Evolutionary conservation across 2,888 invertebrate species (phyloP).

Genomic region (Scaptomyza caliginosa): DNA sequence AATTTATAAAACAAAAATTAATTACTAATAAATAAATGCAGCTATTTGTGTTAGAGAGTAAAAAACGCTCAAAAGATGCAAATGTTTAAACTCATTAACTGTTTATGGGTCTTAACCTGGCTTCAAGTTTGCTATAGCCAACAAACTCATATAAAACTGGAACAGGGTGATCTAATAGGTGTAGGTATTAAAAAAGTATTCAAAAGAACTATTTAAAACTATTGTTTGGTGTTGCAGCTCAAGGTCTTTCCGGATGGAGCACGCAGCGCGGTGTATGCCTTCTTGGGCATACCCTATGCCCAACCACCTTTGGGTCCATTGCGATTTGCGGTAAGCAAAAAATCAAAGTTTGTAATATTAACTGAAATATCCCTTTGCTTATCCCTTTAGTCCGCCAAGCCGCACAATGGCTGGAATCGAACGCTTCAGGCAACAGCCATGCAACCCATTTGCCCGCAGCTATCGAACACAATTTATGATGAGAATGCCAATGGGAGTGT

Average conservation of each 20-base stretch:
- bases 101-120: conserved; percentile 21
- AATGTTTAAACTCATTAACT: conserved; percentile 4
- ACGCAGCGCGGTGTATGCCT: conserved; percentile 87
- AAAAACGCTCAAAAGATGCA: conserved; percentile 28
- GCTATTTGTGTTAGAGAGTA: conserved; percentile 36
- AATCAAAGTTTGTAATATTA: too few species aligned
- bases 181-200: conserved; percentile 36
- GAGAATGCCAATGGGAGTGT: conserved; percentile 74
- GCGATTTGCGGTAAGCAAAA: conserved; percentile 90
- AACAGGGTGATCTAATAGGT: conserved; percentile 70
- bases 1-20: neutral
- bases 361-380: neutral
- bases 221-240: conserved; percentile 84
- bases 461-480: conserved; percentile 83
- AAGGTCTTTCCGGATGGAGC: conserved; percentile 88
- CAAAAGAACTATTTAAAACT: neutral
- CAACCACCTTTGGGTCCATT: conserved; percentile 89
- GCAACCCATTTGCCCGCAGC: conserved; percentile 89
- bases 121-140: conserved; percentile 43
- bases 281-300: conserved; percentile 92
- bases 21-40: conserved; percentile 1
- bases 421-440: conserved; percentile 89
- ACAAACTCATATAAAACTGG: conserved; percentile 68
- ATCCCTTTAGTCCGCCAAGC: conserved; percentile 87
- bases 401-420: conserved; percentile 87